phyloP scores from a whole-genome alignment of 2,888 invertebrate genomes.

The Drosophila neutralis region DNA sequence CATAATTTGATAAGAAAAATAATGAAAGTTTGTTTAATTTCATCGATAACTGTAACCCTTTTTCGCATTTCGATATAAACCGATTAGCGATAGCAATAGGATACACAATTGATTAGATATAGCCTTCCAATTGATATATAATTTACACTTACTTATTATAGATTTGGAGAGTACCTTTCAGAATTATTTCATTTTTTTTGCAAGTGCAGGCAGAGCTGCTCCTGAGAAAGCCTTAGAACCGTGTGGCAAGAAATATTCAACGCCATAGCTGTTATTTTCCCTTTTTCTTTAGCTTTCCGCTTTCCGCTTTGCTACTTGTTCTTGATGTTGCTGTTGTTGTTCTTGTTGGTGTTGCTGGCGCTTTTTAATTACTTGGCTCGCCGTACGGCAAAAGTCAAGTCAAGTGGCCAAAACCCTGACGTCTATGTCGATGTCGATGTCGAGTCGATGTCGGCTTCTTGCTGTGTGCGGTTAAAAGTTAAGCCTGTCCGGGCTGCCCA shows the following conservation, averaged over 20 bases:
- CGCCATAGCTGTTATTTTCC: conserved; percentile 60
- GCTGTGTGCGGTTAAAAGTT: conserved; percentile 74
- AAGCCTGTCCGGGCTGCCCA: conserved; percentile 59
- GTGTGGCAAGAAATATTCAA: conserved; percentile 31
- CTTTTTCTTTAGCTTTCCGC: conserved; percentile 57
- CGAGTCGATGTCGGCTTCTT: conserved; percentile 53
- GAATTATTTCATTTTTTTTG: neutral
- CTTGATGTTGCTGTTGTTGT: conserved; percentile 23
- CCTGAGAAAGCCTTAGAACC: conserved; percentile 10
- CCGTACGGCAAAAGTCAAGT: conserved; percentile 53
- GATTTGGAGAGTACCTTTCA: neutral
- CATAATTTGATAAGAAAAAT: neutral
- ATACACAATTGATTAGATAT: neutral
- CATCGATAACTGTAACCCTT: too few species aligned
- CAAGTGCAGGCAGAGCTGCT: conserved; percentile 10
- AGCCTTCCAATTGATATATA: neutral
- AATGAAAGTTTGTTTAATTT: neutral
- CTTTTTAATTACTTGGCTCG: conserved; percentile 74
- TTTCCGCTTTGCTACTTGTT: conserved; percentile 18
- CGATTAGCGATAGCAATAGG: neutral
- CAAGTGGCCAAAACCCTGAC: conserved; percentile 69
- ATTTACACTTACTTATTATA: neutral
- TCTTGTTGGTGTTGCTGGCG: conserved; percentile 33
- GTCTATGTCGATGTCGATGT: conserved; percentile 65
- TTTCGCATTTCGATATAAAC: neutral